Evolutionary conservation across 1,140 invertebrate genomes (phyloP).

Genomic region (Drosophila baimaii): DNA sequence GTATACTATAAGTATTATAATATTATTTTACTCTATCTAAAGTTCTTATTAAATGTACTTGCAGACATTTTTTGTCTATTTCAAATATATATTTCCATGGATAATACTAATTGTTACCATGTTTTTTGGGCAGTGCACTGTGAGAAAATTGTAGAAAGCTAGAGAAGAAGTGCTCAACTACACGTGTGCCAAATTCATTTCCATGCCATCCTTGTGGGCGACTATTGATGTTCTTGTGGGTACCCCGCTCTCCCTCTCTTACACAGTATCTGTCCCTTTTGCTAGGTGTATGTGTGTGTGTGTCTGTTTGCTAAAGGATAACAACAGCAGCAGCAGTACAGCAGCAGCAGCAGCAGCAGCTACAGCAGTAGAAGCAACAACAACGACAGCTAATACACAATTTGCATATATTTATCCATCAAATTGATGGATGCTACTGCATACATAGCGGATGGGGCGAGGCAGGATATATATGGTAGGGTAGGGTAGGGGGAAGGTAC

Average conservation of each 20-base stretch:
- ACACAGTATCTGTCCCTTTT: slow-evolving; percentile 2
- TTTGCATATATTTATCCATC: slow-evolving; percentile 84
- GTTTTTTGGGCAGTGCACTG: not conserved
- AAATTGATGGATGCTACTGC: slow-evolving; percentile 84
- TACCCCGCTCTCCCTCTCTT: not conserved
- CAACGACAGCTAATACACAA: slow-evolving; percentile 84
- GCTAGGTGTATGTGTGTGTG: slow-evolving; percentile 25
- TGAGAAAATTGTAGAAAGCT: slow-evolving; percentile 26
- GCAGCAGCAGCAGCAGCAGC: slow-evolving; percentile 45
- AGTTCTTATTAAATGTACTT: not conserved
- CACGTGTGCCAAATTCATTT: slow-evolving; percentile 83
- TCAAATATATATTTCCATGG: not conserved
- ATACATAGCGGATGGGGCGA: slow-evolving; percentile 51
- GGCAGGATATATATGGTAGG: slow-evolving; percentile 1
- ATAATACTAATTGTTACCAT: not conserved
- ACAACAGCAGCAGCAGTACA: slow-evolving; percentile 52
- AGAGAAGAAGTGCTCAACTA: slow-evolving; percentile 72
- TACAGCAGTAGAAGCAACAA: slow-evolving; percentile 35
- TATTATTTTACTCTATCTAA: no score
- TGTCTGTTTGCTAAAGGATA: slow-evolving; percentile 80
- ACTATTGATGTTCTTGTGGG: slow-evolving; percentile 57
- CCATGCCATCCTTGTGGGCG: slow-evolving; percentile 63
- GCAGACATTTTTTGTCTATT: not conserved
- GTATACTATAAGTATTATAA: not conserved
- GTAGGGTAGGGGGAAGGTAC: not conserved